phyloP scores from a whole-genome alignment of 2,888 invertebrate genomes.

The Esperia sulphurella region DNA sequence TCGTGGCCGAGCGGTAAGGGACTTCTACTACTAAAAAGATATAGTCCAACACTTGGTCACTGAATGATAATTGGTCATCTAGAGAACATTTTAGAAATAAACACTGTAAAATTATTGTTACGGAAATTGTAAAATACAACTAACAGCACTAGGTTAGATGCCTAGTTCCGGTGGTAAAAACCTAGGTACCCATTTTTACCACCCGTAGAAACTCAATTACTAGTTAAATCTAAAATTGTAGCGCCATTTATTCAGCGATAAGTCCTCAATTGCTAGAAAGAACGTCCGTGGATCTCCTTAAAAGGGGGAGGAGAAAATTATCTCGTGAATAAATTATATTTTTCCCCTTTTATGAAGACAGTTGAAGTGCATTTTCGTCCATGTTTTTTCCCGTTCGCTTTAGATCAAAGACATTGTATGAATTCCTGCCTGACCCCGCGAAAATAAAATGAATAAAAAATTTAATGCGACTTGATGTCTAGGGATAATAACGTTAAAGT shows the following conservation, averaged over 20 bases:
- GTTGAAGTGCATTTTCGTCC: slow-evolving; percentile 75
- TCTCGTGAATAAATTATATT: slow-evolving; percentile 79
- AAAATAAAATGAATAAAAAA: slow-evolving; percentile 72
- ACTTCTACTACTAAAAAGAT: too few species aligned
- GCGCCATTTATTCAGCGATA: background rate
- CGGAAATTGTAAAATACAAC: too few species aligned
- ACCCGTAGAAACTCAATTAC: too few species aligned
- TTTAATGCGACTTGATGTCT: slow-evolving; percentile 75
- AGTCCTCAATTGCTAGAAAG: background rate
- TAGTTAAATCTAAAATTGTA: too few species aligned
- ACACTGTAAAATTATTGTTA: too few species aligned
- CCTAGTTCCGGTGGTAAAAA: too few species aligned
- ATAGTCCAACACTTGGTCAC: too few species aligned
- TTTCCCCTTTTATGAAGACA: slow-evolving; percentile 75
- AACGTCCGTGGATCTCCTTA: slow-evolving; percentile 29
- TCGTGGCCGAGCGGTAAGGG: too few species aligned
- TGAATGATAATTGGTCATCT: too few species aligned
- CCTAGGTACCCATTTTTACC: too few species aligned
- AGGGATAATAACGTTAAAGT: slow-evolving; percentile 67
- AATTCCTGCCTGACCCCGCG: slow-evolving; percentile 67
- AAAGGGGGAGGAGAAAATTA: slow-evolving; percentile 73
- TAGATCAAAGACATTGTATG: slow-evolving; percentile 72
- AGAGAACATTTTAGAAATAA: too few species aligned
- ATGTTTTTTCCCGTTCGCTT: slow-evolving; percentile 62
- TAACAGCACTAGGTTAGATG: too few species aligned